Percentiles rank a stretch among this genome's conserved stretches.
Evolutionary conservation across 2,113 vertebrate species (phyloP).

Genomic region (Cynoglossus semilaevis): DNA sequence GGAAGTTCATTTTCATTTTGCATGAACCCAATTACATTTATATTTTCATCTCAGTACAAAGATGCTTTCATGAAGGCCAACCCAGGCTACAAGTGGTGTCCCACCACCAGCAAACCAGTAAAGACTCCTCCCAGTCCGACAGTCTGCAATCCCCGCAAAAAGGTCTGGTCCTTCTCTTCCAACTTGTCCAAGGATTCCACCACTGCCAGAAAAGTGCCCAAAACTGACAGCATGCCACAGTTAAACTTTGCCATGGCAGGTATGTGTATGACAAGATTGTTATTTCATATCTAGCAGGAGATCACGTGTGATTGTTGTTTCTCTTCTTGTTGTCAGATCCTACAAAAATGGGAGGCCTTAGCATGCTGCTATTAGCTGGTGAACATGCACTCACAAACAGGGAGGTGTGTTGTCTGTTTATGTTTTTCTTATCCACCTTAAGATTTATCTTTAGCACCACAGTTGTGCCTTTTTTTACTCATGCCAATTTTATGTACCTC

Average conservation of each 20-base stretch:
- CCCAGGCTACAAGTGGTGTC: constrained; percentile 98
- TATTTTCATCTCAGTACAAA: constrained; percentile 83
- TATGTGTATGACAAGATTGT: constrained; percentile 61
- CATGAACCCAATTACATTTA: neutral
- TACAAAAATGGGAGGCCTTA: constrained; percentile 97
- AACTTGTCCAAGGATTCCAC: constrained; percentile 85
- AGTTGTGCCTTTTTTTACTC: neutral
- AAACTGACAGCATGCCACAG: constrained; percentile 89
- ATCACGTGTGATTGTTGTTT: constrained; percentile 5
- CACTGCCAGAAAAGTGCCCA: constrained; percentile 83
- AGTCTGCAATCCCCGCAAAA: constrained; percentile 86
- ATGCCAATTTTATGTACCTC: neutral
- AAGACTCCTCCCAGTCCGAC: constrained; percentile 82
- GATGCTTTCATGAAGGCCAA: constrained; percentile 99
- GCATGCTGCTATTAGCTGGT: constrained; percentile 96
- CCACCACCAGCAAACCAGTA: constrained; percentile 93
- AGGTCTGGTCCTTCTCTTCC: constrained; percentile 87
- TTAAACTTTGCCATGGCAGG: constrained; percentile 97
- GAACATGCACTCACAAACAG: constrained; percentile 92
- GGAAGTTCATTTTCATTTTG: no score
- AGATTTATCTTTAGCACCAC: neutral
- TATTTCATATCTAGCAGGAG: neutral
- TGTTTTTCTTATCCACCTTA: constrained; percentile 6
- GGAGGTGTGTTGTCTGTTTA: constrained; percentile 79
- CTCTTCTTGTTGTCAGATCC: constrained; percentile 79